Base-by-base conservation (phyloP, 1,140 invertebrate species). In the Pachyrhynchus sulphureomaculatus region DNA sequence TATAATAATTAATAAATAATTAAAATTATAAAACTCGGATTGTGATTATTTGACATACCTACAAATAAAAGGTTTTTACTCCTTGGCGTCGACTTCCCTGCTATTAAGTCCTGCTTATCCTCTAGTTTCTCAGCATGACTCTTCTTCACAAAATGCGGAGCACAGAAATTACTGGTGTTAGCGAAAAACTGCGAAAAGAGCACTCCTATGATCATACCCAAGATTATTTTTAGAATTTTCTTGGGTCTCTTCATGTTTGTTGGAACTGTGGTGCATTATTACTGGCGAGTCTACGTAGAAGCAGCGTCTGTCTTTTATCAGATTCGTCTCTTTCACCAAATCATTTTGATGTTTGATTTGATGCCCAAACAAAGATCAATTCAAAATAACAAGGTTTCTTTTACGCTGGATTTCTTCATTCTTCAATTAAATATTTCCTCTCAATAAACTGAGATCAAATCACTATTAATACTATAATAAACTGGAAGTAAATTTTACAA, bases 181-280 rank as follows among this genome's bases (percentile, higher is more conserved):
- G 34, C 37, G 24, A 54, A 52, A 15, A 70, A 49, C 18, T 64
- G 55, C 21, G 71, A 70, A 20, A 69, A 45, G 0, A 72, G 18
- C 17, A 74, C 41, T 10, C 76, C 76, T 36, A 75, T 39, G 8
- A 73, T 44, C 21, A 76, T 54, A 33, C 76, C 76, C 24, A 74
- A 56, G 29, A 75, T 20, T 47, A 76, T 33, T 58, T 74, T 74
- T 51, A 73, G 65, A 17, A 75, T 56, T 54, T 66, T 69, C 68
- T 71, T 73, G 67, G 72, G 62, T 62, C 49, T 67, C 37, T 58
- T 65, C 57, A 65, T 67, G 48, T 58, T 58, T 44, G n/a, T 20
- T 55, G 20, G 5, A 26, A 37, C 42, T 54, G n/a, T 49, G 32
- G 44, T 20, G 42, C 55, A 58, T 58, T 39, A 58, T 58, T 47